phyloP scores from a whole-genome alignment of 2,888 invertebrate species.

The Tortricodes alternella region DNA sequence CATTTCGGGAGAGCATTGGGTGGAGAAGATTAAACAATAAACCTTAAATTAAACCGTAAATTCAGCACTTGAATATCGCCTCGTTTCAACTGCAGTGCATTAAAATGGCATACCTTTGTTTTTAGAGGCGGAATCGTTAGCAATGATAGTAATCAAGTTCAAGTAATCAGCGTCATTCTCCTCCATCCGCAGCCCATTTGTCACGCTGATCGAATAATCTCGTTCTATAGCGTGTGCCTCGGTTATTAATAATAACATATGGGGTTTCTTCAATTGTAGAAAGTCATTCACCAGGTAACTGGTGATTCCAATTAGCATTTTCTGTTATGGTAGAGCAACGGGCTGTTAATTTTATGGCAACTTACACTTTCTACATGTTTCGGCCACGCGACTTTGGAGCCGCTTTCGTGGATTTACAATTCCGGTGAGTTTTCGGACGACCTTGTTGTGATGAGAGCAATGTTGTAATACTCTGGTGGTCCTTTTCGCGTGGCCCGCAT shows the following conservation, averaged over 20 bases:
- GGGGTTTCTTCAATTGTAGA: conserved; percentile 49
- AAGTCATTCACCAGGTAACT: conserved; percentile 54
- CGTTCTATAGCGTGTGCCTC: conserved; percentile 47
- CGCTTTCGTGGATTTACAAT: conserved; percentile 57
- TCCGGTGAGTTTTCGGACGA: conserved; percentile 49
- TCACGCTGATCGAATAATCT: conserved; percentile 38
- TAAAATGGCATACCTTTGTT: neutral
- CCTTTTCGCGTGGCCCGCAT: conserved; percentile 59
- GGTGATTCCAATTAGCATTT: conserved; percentile 69
- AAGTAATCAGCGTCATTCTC: conserved; percentile 27
- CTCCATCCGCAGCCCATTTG: conserved; percentile 33
- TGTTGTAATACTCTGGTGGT: conserved; percentile 40
- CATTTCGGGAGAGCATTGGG: neutral
- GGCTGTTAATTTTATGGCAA: conserved; percentile 59
- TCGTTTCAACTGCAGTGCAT: neutral
- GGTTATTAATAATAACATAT: conserved; percentile 48
- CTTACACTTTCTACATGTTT: conserved; percentile 72
- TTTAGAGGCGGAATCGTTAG: neutral
- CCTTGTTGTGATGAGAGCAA: conserved; percentile 38
- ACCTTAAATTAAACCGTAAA: neutral
- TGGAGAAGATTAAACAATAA: conserved; percentile 1
- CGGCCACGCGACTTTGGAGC: conserved; percentile 62
- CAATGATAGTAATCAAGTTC: neutral
- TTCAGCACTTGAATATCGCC: neutral
- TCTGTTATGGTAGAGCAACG: conserved; percentile 54